phyloP scores from a whole-genome alignment of 2,888 invertebrate genomes.

The Drosophila incognita region DNA sequence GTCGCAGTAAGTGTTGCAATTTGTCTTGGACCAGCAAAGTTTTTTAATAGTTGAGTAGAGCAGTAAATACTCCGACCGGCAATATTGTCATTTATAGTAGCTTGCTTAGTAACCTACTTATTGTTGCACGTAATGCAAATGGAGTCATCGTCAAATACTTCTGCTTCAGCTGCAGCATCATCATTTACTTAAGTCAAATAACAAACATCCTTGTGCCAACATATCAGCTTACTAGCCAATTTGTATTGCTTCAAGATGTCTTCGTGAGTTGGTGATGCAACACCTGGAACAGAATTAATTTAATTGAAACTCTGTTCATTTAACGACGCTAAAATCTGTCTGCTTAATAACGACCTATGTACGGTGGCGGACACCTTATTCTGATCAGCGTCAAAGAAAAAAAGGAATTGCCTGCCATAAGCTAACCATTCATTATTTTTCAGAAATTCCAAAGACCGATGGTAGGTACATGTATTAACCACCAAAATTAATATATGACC shows the following conservation, averaged over 20 bases:
- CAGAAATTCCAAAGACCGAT: too few species aligned
- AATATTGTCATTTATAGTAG: constrained; percentile 61
- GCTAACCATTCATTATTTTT: too few species aligned
- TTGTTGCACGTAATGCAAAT: constrained; percentile 61
- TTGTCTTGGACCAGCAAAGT: constrained; percentile 43
- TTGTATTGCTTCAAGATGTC: constrained; percentile 18
- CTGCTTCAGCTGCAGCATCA: constrained; percentile 4
- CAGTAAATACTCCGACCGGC: constrained; percentile 35
- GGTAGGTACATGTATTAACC: too few species aligned
- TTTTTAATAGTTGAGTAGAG: constrained; percentile 38
- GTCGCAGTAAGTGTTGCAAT: constrained; percentile 30
- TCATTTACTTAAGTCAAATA: constrained; percentile 39
- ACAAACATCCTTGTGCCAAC: constrained; percentile 41
- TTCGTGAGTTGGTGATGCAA: constrained; percentile 1
- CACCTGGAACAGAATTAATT: background rate
- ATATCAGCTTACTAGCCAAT: constrained; percentile 46
- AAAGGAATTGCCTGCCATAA: too few species aligned
- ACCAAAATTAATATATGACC: too few species aligned
- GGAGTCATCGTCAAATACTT: constrained; percentile 15
- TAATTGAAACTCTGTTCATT: background rate
- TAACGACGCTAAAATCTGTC: background rate
- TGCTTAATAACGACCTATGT: background rate
- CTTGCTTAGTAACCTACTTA: constrained; percentile 67
- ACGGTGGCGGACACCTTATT: too few species aligned
- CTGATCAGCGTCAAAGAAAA: too few species aligned